A percentile compares a stretch with the other conserved stretches of the same genome.
phyloP scores from a whole-genome alignment of 2,113 vertebrate species.

The Sinocyclocheilus grahami region DNA sequence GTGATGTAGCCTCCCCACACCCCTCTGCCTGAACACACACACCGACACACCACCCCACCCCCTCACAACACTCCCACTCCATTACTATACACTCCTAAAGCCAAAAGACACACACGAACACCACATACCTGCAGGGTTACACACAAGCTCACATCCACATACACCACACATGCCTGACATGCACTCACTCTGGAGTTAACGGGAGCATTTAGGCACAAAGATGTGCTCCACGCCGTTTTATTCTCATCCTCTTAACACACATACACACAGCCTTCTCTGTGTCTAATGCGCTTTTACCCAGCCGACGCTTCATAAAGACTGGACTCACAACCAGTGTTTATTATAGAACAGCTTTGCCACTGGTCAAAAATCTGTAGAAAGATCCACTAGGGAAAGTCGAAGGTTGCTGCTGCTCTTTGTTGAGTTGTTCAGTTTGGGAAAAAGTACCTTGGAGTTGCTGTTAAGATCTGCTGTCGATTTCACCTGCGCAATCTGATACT shows the following conservation, averaged over 20 bases:
- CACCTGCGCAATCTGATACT: conserved; percentile 8
- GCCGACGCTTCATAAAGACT: background rate
- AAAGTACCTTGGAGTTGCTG: background rate
- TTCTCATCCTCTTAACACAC: conserved; percentile 20
- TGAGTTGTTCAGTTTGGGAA: background rate
- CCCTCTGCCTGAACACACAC: conserved; percentile 52
- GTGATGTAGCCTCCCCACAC: conserved; percentile 69
- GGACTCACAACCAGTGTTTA: background rate
- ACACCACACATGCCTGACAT: conserved; percentile 65
- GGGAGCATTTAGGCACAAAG: conserved; percentile 68
- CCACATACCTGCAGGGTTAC: conserved; percentile 57
- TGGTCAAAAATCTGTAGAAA: background rate
- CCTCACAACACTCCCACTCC: conserved; percentile 35
- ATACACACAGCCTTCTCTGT: conserved; percentile 18
- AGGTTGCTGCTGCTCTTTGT: background rate
- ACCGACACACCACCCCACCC: conserved; percentile 47
- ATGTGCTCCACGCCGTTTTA: conserved; percentile 45
- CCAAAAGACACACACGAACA: conserved; percentile 54
- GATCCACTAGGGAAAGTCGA: background rate
- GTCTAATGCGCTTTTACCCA: conserved; percentile 16
- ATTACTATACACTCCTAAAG: conserved; percentile 60
- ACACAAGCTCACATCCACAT: conserved; percentile 50
- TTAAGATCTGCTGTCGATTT: conserved; percentile 12
- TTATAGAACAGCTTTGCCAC: background rate
- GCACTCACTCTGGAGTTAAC: conserved; percentile 65